These are phyloP conservation scores for Drosophila truncata DNA, from an alignment of 1,140 invertebrate genomes.

Conservation along the genomic window DNA sequence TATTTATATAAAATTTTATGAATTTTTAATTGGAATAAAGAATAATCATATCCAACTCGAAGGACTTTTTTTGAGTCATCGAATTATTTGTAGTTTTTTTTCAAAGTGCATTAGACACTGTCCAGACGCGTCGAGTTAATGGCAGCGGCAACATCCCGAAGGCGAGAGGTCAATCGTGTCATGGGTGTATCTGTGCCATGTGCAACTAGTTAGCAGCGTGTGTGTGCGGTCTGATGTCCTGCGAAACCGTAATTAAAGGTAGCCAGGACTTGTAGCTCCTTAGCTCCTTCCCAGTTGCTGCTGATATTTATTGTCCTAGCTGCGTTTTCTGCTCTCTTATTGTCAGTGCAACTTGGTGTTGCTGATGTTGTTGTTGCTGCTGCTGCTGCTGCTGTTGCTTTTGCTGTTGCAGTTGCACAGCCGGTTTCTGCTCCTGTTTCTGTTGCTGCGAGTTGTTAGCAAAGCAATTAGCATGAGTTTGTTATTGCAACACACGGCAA, in stretches of 20 bases:
- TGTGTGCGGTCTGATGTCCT: slow-evolving; percentile 50
- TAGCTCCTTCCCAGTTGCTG: slow-evolving; percentile 48
- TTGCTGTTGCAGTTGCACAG: slow-evolving; percentile 39
- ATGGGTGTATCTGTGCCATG: slow-evolving; percentile 46
- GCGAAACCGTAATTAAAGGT: slow-evolving; percentile 74
- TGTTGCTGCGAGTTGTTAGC: slow-evolving; percentile 78
- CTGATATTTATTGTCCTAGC: slow-evolving; percentile 76
- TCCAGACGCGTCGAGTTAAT: slow-evolving; percentile 14
- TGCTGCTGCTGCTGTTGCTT: slow-evolving; percentile 39
- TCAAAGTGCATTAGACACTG: not conserved
- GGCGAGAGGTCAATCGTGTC: slow-evolving; percentile 72
- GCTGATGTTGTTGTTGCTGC: slow-evolving; percentile 29
- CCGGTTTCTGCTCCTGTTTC: slow-evolving; percentile 40
- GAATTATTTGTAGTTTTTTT: not conserved
- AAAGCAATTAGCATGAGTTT: slow-evolving; percentile 83
- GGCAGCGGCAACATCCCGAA: slow-evolving; percentile 57
- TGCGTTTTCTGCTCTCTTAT: slow-evolving; percentile 53
- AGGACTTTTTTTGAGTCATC: not conserved
- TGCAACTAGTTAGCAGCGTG: slow-evolving; percentile 65
- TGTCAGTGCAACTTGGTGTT: slow-evolving; percentile 51
- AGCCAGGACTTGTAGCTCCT: slow-evolving; percentile 51
- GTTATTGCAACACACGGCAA: slow-evolving; percentile 72
- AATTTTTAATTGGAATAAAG: too few species aligned
- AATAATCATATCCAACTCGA: not conserved
- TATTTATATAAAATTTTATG: too few species aligned